Evolutionary conservation across 2,797 vertebrate genomes (phyloP).

Genomic region (Champsocephalus gunnari): DNA sequence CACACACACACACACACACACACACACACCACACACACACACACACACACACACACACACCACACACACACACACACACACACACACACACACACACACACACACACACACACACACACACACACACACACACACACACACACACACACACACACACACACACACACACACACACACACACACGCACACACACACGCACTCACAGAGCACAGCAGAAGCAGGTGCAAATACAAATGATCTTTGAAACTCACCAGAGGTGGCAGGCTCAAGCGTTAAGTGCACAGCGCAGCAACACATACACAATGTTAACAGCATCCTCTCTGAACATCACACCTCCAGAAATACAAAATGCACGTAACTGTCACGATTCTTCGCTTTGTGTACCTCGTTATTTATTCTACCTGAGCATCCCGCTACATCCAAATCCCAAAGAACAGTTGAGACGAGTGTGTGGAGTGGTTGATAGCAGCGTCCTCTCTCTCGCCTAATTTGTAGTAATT

Average conservation of each 20-base stretch:
- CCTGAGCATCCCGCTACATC: conserved; percentile 58
- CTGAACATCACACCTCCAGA: conserved; percentile 62
- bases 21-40: too few relatives aligned
- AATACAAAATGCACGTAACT: conserved; percentile 59
- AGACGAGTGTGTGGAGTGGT: conserved; percentile 71
- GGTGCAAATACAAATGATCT: conserved; percentile 80
- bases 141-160: not conserved
- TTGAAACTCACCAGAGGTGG: conserved; percentile 68
- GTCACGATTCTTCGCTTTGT: not conserved
- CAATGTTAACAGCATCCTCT: conserved; percentile 60
- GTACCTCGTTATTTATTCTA: conserved; percentile 67
- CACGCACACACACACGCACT: not conserved
- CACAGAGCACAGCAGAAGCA: conserved; percentile 60
- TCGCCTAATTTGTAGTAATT: conserved; percentile 88
- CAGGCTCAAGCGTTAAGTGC: conserved; percentile 57
- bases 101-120: conserved; percentile 3
- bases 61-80: conserved; percentile 2
- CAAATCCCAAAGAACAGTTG: conserved; percentile 69
- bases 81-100: conserved; percentile 45
- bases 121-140: not conserved
- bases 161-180: not conserved
- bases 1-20: not conserved
- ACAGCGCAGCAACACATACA: conserved; percentile 57
- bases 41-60: conserved; percentile 13
- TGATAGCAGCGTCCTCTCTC: conserved; percentile 78